Percentiles rank a stretch among this genome's conserved stretches.
These are phyloP conservation scores for Miniopterus natalensis DNA, from an alignment of 2,113 vertebrate species.

Conservation along the genomic window DNA sequence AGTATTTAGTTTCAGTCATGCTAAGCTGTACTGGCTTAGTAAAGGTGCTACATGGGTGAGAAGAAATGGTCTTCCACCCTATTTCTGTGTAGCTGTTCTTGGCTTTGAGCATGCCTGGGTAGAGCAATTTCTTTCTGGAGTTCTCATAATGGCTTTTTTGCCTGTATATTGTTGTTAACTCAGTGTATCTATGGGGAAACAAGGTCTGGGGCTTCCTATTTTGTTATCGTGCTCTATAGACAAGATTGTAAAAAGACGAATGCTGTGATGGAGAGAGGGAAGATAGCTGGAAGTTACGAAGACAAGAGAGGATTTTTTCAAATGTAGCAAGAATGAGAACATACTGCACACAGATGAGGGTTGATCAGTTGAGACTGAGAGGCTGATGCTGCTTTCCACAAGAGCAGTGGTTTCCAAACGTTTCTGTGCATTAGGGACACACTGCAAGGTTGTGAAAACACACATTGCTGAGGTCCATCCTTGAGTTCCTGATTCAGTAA, in stretches of 20 bases:
- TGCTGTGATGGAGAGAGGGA: not conserved
- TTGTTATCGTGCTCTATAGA: not conserved
- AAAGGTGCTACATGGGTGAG: not conserved
- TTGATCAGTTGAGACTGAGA: not conserved
- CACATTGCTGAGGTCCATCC: not conserved
- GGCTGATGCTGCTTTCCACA: not conserved
- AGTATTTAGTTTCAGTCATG: not conserved
- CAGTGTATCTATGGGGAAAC: not conserved
- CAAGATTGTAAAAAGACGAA: not conserved
- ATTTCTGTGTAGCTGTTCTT: not conserved
- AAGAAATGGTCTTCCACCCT: not conserved
- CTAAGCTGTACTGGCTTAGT: not conserved
- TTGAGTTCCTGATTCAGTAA: not conserved
- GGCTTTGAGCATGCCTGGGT: not conserved
- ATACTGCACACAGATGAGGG: not conserved
- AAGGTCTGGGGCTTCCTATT: not conserved
- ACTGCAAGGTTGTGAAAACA: not conserved
- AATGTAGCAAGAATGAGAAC: not conserved
- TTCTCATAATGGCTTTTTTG: not conserved
- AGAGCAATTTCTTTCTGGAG: not conserved
- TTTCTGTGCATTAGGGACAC: not conserved
- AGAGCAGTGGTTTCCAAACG: not conserved
- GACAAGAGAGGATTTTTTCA: not conserved
- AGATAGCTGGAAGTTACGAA: not conserved
- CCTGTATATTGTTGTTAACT: not conserved